These are phyloP conservation scores for Holothuria glaberrima DNA, from an alignment of 35 echinoderm and acorn worm genomes.

Conservation along the genomic window DNA sequence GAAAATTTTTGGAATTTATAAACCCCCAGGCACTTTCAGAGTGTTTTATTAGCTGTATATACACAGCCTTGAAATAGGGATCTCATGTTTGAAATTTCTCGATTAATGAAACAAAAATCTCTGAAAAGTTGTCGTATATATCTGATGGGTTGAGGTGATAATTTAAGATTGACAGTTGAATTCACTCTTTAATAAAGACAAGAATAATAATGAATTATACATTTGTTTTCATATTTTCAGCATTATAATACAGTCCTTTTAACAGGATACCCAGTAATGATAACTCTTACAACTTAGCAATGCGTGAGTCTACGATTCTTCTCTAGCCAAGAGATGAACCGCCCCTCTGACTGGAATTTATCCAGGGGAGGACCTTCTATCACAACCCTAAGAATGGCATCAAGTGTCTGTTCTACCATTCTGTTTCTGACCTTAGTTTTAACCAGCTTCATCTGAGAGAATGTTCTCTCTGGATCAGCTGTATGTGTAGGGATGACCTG, in stretches of 20 bases:
- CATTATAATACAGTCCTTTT: constrained; percentile 4
- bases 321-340: constrained; percentile 46
- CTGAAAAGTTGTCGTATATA: background rate
- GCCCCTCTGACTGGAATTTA: constrained; percentile 25
- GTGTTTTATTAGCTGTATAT: background rate
- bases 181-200: constrained; percentile 31
- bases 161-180: too few species aligned
- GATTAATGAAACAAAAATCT: background rate
- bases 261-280: background rate
- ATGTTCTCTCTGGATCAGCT: constrained; percentile 62
- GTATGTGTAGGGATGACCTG: constrained; percentile 31
- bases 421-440: constrained; percentile 64
- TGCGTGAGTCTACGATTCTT: constrained; percentile 58
- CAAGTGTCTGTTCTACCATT: constrained; percentile 48
- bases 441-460: constrained; percentile 61
- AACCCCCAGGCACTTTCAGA: background rate
- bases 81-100: constrained; percentile 13
- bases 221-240: background rate
- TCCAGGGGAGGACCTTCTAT: constrained; percentile 55
- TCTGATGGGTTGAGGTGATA: background rate
- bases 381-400: constrained; percentile 53
- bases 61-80: constrained; percentile 5
- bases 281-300: constrained; percentile 23
- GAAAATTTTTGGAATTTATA: background rate
- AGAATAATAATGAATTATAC: constrained; percentile 14